Evolutionary conservation across 2,888 invertebrate genomes (phyloP), one percentile per base, ranked within the genome.

Genomic region (Lithophane socia): DNA sequence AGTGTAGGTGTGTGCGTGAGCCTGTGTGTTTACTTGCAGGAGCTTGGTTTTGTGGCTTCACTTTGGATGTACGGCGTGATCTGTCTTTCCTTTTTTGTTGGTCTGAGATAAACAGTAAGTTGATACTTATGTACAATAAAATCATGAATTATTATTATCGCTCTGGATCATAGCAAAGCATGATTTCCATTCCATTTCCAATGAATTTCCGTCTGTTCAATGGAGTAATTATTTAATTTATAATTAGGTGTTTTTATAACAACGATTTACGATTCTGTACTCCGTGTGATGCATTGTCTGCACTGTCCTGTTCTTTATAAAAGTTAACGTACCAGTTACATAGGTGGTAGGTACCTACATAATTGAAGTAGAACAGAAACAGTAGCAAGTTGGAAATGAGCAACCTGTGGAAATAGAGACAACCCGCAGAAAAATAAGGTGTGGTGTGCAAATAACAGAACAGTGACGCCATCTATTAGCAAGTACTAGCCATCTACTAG

Each of bases 391-490:
- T 56, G 18, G 29, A 29, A 29, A 29, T 29, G 7, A 61, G n/a
- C n/a, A 16, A 37, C 18, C 12, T 0, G 9, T 61, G 18, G 16
- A 58, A 44, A 65, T 65, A 65, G 24, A 16, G 47, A 18, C 12
- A 24, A 24, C 3, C 24, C 47, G 3, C 47, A 21, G 24, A 29
- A 29, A 29, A 49, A 47, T 49, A 21, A 49, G 13, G 63, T 29
- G 21, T 21, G 21, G 47, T n/a, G 24, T 10, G 16, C 29, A 71
- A 7, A 18, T 13, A 64, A 54, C n/a, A 12, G 4, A 52, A 24
- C 7, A 37, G 52, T 10, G 1, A 16, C 44, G 52, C 52, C 76
- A 76, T 44, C 76, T 74, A 29, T n/a, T 42, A 18, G 16, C 7
- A 8, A 12, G 13, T n/a, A n/a, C 1, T 52, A 76, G 21, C 16